Percentiles rank a stretch among this genome's conserved stretches.
Evolutionary conservation across 2,113 vertebrate species (phyloP).

Genomic region (Megaleporinus macrocephalus): DNA sequence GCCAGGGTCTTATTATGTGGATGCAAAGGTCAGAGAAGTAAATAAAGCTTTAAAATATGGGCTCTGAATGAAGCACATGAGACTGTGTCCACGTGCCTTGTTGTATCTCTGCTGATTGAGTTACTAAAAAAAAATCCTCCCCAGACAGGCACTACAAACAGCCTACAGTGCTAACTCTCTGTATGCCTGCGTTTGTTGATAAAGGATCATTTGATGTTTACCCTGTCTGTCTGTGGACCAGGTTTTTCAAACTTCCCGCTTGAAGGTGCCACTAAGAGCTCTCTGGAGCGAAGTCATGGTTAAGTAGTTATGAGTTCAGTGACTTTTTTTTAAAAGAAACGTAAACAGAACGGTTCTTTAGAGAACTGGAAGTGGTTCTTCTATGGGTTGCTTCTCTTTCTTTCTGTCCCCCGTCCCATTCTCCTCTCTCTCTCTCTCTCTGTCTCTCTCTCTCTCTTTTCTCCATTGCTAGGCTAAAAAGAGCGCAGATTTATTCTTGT

Average conservation of each 20-base stretch:
- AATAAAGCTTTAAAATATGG: conserved; percentile 5
- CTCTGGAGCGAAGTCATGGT: background rate
- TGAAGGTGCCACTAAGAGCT: too few species aligned
- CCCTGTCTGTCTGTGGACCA: background rate
- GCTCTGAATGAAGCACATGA: background rate
- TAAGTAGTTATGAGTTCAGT: too few species aligned
- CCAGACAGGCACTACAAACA: background rate
- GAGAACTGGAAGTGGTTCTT: background rate
- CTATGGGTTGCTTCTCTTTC: background rate
- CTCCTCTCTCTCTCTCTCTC: background rate
- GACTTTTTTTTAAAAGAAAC: too few species aligned
- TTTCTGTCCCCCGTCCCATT: background rate
- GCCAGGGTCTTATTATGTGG: background rate
- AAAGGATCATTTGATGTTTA: background rate
- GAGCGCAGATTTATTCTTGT: conserved; percentile 30
- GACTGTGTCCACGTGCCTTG: background rate
- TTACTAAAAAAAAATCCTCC: background rate
- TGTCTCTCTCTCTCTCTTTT: background rate
- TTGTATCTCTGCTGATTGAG: background rate
- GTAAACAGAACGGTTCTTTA: background rate
- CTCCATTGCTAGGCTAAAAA: conserved; percentile 2
- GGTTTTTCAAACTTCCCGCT: too few species aligned
- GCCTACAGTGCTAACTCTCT: too few species aligned
- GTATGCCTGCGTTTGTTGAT: background rate
- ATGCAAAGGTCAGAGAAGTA: background rate